These are phyloP conservation scores for Parasteatoda lunata DNA, from an alignment of 2,888 invertebrate species.

Conservation along the genomic window DNA sequence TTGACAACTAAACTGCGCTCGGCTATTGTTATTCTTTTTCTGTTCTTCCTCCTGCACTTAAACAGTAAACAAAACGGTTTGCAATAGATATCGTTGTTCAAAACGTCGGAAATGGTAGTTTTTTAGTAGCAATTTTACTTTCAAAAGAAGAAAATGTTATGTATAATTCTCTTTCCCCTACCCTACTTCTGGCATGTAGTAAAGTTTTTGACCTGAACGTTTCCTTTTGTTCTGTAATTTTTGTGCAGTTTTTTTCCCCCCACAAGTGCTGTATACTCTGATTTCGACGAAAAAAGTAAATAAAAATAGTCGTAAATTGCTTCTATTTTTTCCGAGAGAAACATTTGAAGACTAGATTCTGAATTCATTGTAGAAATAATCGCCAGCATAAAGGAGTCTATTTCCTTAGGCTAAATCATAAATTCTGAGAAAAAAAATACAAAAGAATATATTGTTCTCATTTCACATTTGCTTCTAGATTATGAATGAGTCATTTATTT, in stretches of 20 bases:
- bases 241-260: not conserved
- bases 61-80: conserved; percentile 25
- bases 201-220: conserved; percentile 1
- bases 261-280: too few species aligned
- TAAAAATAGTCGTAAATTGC: too few species aligned
- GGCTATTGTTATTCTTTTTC: conserved; percentile 27
- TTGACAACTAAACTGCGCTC: not conserved
- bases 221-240: not conserved
- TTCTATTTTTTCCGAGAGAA: too few species aligned
- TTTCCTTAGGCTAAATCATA: too few species aligned
- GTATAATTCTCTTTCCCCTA: not conserved
- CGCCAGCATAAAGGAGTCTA: too few species aligned
- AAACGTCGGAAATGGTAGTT: conserved; percentile 40
- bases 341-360: too few species aligned
- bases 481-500: too few species aligned
- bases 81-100: conserved; percentile 12
- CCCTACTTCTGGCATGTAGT: not conserved
- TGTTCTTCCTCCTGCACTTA: not conserved
- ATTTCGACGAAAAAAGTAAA: too few species aligned
- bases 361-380: too few species aligned
- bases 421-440: too few species aligned
- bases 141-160: conserved; percentile 8
- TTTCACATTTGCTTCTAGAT: too few species aligned
- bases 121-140: conserved; percentile 26
- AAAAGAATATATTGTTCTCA: too few species aligned